Conservation (phyloP, 2,797 vertebrate species). For the Petrocephalus sullivani region DNA sequence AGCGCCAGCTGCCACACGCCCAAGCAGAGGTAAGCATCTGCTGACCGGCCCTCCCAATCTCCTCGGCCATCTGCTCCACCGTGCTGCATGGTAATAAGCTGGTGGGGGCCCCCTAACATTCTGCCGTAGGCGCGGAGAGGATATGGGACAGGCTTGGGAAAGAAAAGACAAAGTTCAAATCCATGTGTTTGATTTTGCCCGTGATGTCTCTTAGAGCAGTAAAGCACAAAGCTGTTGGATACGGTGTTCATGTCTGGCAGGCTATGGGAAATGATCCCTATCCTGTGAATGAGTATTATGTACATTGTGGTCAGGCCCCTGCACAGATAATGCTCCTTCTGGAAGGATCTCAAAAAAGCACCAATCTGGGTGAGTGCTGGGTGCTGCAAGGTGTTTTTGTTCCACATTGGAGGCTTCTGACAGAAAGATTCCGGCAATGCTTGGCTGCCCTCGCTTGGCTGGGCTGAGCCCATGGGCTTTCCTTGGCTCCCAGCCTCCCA, state of each 20-base stretch:
- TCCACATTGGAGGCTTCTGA: slow-evolving; percentile 39
- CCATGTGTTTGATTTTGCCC: background rate
- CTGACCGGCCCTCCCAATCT: background rate
- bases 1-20: slow-evolving; percentile 10
- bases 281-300: slow-evolving; percentile 31
- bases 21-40: slow-evolving; percentile 22
- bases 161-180: background rate
- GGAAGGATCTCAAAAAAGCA: slow-evolving; percentile 48
- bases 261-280: slow-evolving; percentile 29
- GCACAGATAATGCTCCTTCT: slow-evolving; percentile 54
- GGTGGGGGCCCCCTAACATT: background rate
- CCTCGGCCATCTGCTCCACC: slow-evolving; percentile 5
- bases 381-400: slow-evolving; percentile 24
- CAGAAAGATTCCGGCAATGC: slow-evolving; percentile 59
- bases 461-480: background rate
- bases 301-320: slow-evolving; percentile 30
- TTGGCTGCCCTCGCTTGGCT: slow-evolving; percentile 30
- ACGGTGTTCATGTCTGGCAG: slow-evolving; percentile 32
- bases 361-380: slow-evolving; percentile 33
- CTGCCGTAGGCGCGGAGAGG: background rate
- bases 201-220: slow-evolving; percentile 24
- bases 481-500: background rate
- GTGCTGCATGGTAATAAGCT: background rate
- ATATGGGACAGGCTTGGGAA: background rate
- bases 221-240: background rate